Evolutionary conservation across 53 echinoderm and acorn worm species (phyloP).

Genomic region (Echinometra lucunter): DNA sequence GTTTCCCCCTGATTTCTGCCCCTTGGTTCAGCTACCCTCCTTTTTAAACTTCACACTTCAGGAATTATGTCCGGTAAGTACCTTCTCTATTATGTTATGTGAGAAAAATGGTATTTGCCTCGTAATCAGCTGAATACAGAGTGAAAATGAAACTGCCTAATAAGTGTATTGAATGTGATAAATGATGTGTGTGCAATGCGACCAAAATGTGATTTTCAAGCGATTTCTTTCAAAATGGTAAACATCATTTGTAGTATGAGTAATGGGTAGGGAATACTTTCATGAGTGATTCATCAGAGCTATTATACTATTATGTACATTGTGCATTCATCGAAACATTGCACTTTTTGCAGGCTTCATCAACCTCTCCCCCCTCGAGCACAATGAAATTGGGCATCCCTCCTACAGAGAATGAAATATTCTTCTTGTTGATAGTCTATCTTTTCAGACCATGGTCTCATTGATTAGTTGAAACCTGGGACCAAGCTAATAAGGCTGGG

Average conservation of each 20-base stretch:
- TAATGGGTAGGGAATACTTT: not conserved
- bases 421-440: not conserved
- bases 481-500: too few relatives aligned
- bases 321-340: not conserved
- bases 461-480: not conserved
- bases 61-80: not conserved
- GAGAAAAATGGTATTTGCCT: not conserved
- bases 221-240: not conserved
- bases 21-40: too few relatives aligned
- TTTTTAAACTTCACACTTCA: not conserved
- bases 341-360: constrained; percentile 6
- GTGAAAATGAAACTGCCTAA: not conserved
- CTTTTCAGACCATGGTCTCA: not conserved
- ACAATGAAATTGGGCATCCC: constrained; percentile 28
- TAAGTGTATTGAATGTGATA: not conserved
- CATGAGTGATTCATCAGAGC: not conserved
- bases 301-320: constrained; percentile 33
- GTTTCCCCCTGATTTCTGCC: too few relatives aligned
- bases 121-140: not conserved
- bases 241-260: not conserved
- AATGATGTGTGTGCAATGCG: not conserved
- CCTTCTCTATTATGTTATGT: not conserved
- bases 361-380: not conserved
- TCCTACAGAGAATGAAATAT: constrained; percentile 14
- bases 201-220: not conserved